A percentile compares a stretch with the other conserved stretches of the same genome.
phyloP scores from a whole-genome alignment of 2,113 vertebrate species.

The Rana temporaria region DNA sequence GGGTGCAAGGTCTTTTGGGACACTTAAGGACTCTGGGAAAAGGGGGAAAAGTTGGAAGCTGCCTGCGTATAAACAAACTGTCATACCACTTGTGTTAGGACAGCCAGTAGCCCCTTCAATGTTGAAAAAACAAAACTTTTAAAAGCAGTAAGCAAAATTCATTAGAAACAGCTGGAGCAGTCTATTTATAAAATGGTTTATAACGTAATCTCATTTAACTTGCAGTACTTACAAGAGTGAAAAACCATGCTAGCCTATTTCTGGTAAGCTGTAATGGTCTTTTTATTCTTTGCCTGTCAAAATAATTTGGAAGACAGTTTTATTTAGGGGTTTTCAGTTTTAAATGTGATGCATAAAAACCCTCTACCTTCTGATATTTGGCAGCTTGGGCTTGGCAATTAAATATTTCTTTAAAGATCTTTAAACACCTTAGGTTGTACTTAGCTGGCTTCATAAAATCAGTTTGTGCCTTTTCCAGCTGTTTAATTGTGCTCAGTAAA shows the following conservation, averaged over 20 bases:
- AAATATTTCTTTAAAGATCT: conserved; percentile 23
- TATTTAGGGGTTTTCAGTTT: conserved; percentile 12
- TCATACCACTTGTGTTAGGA: background rate
- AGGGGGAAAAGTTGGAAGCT: background rate
- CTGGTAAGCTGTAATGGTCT: conserved; percentile 15
- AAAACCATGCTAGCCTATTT: conserved; percentile 20
- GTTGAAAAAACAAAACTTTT: conserved; percentile 30
- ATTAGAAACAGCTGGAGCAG: conserved; percentile 24
- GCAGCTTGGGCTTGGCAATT: background rate
- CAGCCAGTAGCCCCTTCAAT: conserved; percentile 18
- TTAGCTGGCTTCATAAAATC: background rate
- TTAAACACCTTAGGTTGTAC: background rate
- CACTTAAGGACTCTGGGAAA: conserved; percentile 21
- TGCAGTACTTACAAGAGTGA: conserved; percentile 41
- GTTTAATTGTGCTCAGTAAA: conserved; percentile 23
- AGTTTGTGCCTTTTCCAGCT: conserved; percentile 13
- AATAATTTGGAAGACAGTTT: conserved; percentile 11
- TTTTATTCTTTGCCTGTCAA: conserved; percentile 17
- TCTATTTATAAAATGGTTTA: conserved; percentile 44
- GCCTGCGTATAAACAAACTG: background rate
- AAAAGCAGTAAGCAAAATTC: conserved; percentile 12
- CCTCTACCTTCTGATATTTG: background rate
- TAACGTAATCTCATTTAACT: conserved; percentile 28
- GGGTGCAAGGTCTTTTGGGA: conserved; percentile 20
- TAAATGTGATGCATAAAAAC: background rate